Evolutionary conservation across 1,140 invertebrate genomes (phyloP), one percentile per base, ranked within the genome.

Genomic region (Ostrea denselamellosa): DNA sequence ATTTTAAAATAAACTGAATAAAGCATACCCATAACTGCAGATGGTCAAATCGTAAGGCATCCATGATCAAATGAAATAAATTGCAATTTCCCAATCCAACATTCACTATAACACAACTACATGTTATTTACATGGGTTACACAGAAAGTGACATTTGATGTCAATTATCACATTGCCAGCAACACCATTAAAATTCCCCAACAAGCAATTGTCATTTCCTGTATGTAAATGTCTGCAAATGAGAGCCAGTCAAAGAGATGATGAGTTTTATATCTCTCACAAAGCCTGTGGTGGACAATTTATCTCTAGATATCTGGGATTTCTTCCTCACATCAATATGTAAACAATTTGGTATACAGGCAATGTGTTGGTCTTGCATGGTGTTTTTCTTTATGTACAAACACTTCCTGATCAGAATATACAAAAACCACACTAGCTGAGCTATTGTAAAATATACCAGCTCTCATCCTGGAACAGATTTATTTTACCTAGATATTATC

Each of bases 111-210:
- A 58, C 56, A 58, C 56, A 19, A 62, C n/a, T 62, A 62, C 56
- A 62, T 62, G 56, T 62, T 62, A 62, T 62, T 62, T 62, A 62
- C 56, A 28, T 28, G 14, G 68, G 68, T 28, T 77, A 28, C 28
- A 77, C 28, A 12, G 22, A 77, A 34, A 34, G 68, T 77, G 68
- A 77, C 68, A 77, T 77, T 77, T 77, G 68, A 14, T 28, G 68
- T 77, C 68, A 77, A 77, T 77, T 77, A 77, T 77, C 68, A 14
- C 68, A 77, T 77, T 25, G 28, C 68, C 25, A 77, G 68, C 68
- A 77, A 34, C 68, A 77, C 68, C 25, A 77, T 28, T 77, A 77
- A 77, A 77, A 77, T 77, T 34, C 68, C 56, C 68, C 68, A 25
- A 28, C 22, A 25, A 28, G 25, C 28, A 25, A 77, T 77, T 34